Percentiles rank a stretch among this genome's conserved stretches.
Evolutionary conservation across 2,113 vertebrate species (phyloP).

Genomic region (Crotalus tigris): DNA sequence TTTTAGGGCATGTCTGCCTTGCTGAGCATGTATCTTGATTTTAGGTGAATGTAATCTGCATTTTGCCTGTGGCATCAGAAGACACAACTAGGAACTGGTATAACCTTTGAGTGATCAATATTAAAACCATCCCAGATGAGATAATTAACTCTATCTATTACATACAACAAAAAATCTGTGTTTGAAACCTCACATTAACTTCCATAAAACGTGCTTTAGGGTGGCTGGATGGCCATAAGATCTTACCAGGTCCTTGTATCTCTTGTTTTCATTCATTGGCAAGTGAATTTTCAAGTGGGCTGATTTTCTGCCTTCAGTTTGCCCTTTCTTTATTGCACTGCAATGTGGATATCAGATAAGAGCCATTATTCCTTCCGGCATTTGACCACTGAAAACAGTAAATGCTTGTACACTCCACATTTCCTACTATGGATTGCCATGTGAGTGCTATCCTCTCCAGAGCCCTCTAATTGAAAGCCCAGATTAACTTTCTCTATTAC

Average conservation of each 20-base stretch:
- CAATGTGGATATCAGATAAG: neutral
- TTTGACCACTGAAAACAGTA: neutral
- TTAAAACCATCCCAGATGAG: neutral
- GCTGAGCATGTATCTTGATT: constrained; percentile 21
- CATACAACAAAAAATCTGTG: neutral
- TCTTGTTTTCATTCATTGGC: neutral
- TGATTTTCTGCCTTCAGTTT: neutral
- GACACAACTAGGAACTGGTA: neutral
- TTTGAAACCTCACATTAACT: constrained; percentile 12
- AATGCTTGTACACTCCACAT: neutral
- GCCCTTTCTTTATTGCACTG: neutral
- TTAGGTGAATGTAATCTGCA: constrained; percentile 3
- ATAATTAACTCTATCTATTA: constrained; percentile 18
- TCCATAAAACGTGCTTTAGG: neutral
- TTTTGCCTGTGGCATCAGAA: constrained; percentile 2
- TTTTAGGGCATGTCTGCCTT: neutral
- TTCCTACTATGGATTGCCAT: neutral
- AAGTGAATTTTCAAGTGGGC: neutral
- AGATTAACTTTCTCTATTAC: neutral
- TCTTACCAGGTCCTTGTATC: neutral
- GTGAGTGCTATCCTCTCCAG: neutral
- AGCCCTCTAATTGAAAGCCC: neutral
- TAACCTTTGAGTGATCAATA: constrained; percentile 4
- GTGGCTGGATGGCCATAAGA: neutral
- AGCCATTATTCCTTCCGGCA: neutral